phyloP scores from a whole-genome alignment of 2,888 invertebrate species.

The Drosophila setosimentum region DNA sequence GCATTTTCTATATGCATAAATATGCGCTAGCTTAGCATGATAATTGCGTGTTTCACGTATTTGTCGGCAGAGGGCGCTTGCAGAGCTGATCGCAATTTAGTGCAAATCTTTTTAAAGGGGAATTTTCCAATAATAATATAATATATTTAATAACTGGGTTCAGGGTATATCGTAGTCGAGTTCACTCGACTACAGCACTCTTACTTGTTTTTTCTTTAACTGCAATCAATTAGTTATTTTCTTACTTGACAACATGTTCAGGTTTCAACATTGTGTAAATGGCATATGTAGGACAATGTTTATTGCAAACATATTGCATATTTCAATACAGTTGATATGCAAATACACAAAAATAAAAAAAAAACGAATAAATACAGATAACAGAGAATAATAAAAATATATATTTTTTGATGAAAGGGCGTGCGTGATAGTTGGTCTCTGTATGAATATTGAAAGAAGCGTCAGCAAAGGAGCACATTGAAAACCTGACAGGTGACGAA shows the following conservation, averaged over 20 bases:
- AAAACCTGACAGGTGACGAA: conserved; percentile 43
- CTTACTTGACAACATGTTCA: conserved; percentile 5
- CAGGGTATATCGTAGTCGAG: no score
- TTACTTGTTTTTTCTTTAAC: neutral
- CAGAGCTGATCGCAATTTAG: no score
- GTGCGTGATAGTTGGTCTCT: conserved; percentile 4
- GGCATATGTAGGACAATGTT: conserved; percentile 20
- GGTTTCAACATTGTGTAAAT: conserved; percentile 8
- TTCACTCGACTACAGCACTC: no score
- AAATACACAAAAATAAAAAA: conserved; percentile 7
- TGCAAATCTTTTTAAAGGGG: no score
- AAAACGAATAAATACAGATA: conserved; percentile 11
- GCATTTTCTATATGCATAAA: no score
- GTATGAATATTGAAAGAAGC: conserved; percentile 59
- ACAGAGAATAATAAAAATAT: conserved; percentile 43
- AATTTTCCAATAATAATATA: no score
- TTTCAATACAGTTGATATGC: conserved; percentile 19
- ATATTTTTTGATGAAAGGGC: conserved; percentile 16
- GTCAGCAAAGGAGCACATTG: conserved; percentile 39
- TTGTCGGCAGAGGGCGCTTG: no score
- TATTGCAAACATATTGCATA: conserved; percentile 57
- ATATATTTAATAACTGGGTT: no score
- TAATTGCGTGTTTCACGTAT: no score
- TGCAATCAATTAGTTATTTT: conserved; percentile 7
- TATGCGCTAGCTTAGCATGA: no score